phyloP scores from a whole-genome alignment of 2,888 invertebrate genomes.

The Halocaridina rubra region DNA sequence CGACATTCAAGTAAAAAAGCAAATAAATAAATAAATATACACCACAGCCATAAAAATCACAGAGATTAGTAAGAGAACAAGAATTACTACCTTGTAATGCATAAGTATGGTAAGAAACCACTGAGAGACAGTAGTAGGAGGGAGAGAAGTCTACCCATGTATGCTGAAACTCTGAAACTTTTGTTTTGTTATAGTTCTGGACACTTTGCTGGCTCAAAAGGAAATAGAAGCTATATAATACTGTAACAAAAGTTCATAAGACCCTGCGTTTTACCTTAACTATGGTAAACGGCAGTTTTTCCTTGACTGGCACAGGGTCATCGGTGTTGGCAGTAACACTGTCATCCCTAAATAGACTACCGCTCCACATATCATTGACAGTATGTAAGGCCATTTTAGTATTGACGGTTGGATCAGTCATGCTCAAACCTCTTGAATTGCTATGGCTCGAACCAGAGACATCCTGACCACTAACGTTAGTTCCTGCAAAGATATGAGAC shows the following conservation, averaged over 20 bases:
- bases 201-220: no score
- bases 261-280: constrained; percentile 21
- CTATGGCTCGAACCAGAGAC: background rate
- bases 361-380: constrained; percentile 31
- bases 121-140: no score
- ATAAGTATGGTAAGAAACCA: no score
- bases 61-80: no score
- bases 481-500: background rate
- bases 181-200: no score
- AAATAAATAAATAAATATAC: no score
- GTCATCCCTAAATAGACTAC: background rate
- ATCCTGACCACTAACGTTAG: background rate
- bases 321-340: background rate
- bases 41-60: no score
- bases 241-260: no score
- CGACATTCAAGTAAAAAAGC: no score
- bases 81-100: no score
- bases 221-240: background rate
- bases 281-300: constrained; percentile 17
- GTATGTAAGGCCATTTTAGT: constrained; percentile 17
- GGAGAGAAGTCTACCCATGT: no score
- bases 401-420: constrained; percentile 41
- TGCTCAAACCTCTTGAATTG: constrained; percentile 22
- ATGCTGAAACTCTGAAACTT: no score
- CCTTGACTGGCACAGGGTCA: background rate